Evolutionary conservation across 2,888 invertebrate genomes (phyloP), one percentile per base, ranked within the genome.

Genomic region (Phania funesta): DNA sequence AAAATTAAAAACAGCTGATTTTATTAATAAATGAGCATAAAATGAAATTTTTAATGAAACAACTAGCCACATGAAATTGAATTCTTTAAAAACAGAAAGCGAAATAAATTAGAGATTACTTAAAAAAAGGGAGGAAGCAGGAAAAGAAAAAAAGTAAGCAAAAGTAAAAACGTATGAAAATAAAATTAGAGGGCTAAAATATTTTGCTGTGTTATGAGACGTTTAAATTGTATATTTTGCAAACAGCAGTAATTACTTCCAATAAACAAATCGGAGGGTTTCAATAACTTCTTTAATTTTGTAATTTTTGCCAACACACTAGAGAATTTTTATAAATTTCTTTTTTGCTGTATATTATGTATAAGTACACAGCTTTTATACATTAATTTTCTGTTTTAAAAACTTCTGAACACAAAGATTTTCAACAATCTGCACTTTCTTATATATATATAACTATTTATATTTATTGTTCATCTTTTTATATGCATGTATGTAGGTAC

Each of bases 291-390:
- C 41, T 41, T 29, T 35, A 60, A 0, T 62, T 58, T n/a, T n/a
- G n/a, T n/a, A n/a, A n/a, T n/a, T 68, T 18, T 68, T 62, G 70
- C 58, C 65, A 74, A 58, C 38, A 44, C 18, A 16, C 8, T 32
- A 41, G 13, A 16, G 44, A 35, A 44, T n/a, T 29, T 58, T 71
- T 48, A 13, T 26, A 48, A 16, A 16, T 32, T 3, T 65, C 16
- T 50, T 54, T 52, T 52, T 44, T 80, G 1, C 16, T 26, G 16
- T 41, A 58, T 56, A 38, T 52, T 50, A 29, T n/a, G n/a, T n/a
- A n/a, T 38, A 9, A 32, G 9, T 22, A 22, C 41, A 35, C 13
- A 68, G 68, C 68, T 70, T 75, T 70, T 41, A 64, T 75, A 64
- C 48, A 29, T 35, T 38, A 20, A 48, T 35, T 24, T n/a, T 3